A percentile compares a stretch with the other conserved stretches of the same genome.
Conservation (phyloP, 2,888 invertebrate genomes). For the Apamea crenata region DNA sequence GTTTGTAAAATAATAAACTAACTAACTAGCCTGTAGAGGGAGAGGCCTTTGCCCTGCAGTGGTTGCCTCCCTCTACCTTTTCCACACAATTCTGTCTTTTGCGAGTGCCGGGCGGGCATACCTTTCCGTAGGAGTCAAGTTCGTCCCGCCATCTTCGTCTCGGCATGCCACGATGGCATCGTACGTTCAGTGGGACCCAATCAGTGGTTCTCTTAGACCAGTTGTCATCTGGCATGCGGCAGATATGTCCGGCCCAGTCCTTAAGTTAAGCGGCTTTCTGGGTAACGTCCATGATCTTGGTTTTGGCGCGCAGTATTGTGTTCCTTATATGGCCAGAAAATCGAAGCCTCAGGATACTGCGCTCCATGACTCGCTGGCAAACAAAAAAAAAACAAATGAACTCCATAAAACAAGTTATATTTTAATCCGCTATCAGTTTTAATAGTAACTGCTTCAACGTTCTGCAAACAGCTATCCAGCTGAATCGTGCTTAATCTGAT, state of each 20-base stretch:
- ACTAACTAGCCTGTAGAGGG: no score
- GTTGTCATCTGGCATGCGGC: not conserved
- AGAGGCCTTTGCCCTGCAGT: no score
- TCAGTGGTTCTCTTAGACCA: not conserved
- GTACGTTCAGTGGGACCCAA: not conserved
- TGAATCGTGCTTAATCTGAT: conserved; percentile 47
- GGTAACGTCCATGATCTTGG: not conserved
- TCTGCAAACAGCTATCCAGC: conserved; percentile 17
- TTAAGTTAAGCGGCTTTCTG: not conserved
- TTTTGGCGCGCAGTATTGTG: not conserved
- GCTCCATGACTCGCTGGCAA: not conserved
- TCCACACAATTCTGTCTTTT: no score
- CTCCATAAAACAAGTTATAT: not conserved
- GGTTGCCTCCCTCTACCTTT: no score
- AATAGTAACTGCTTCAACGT: conserved; percentile 10
- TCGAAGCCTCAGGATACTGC: not conserved
- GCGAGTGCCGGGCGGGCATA: no score
- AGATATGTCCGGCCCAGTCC: not conserved
- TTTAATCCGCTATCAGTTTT: conserved; percentile 8
- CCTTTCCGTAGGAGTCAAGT: not conserved
- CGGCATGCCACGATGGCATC: not conserved
- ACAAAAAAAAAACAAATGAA: not conserved
- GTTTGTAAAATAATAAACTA: no score
- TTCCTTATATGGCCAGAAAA: not conserved
- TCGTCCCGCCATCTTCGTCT: not conserved